phyloP scores from a whole-genome alignment of 2,888 invertebrate genomes.

The Anoncus sp. region DNA sequence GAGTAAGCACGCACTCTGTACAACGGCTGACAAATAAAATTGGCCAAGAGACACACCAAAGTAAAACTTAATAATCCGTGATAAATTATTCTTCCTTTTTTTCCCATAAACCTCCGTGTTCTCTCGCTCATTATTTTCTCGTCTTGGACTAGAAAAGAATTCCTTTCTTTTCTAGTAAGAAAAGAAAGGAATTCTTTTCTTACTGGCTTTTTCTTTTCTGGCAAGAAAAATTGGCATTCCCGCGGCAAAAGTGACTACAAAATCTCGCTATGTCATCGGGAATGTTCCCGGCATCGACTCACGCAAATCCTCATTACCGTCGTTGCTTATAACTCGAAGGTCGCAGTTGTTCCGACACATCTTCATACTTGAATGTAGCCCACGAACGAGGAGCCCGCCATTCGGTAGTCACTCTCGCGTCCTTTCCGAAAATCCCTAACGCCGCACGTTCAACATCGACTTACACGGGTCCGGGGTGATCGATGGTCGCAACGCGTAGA shows the following conservation, averaged over 20 bases:
- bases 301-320: slow-evolving; percentile 8
- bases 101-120: background rate
- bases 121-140: background rate
- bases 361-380: slow-evolving; percentile 16
- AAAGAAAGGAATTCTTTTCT: no score
- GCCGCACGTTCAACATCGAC: slow-evolving; percentile 3
- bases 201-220: no score
- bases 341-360: slow-evolving; percentile 2
- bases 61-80: background rate
- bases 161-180: no score
- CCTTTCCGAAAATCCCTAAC: background rate
- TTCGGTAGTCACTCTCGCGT: slow-evolving; percentile 1
- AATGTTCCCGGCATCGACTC: slow-evolving; percentile 17
- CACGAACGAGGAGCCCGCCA: background rate
- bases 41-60: slow-evolving; percentile 3
- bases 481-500: slow-evolving; percentile 27
- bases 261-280: slow-evolving; percentile 19
- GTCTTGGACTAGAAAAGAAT: background rate
- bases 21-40: slow-evolving; percentile 14
- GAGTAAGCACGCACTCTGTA: slow-evolving; percentile 28
- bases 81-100: background rate
- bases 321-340: background rate
- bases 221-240: slow-evolving; percentile 3
- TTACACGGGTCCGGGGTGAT: slow-evolving; percentile 32
- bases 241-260: slow-evolving; percentile 9